Percentiles rank a stretch among this genome's conserved stretches.
phyloP scores from a whole-genome alignment of 64 coral and sea anemone genomes.

The Montipora sp. region DNA sequence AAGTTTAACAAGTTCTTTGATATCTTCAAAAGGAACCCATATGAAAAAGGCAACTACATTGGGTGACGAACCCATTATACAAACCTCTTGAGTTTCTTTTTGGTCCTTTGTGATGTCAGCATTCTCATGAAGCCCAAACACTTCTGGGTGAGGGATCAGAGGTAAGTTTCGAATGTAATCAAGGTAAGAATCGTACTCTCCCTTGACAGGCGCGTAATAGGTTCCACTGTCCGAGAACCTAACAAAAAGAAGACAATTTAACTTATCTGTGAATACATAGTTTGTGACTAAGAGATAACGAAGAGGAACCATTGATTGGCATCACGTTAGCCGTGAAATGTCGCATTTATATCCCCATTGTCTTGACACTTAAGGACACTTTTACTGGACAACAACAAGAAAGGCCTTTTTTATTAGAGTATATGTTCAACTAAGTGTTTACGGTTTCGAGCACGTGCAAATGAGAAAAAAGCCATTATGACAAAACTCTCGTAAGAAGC shows the following conservation, averaged over 20 bases:
- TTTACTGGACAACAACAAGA: no score
- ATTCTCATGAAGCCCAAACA: slow-evolving; percentile 99
- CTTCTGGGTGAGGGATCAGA: slow-evolving; percentile 87
- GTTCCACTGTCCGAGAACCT: slow-evolving; percentile 96
- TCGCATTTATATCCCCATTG: no score
- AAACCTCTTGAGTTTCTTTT: slow-evolving; percentile 92
- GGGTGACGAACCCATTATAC: not conserved
- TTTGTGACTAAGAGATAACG: not conserved
- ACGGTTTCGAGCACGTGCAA: no score
- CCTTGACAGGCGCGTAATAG: slow-evolving; percentile 87
- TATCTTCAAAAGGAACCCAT: no score
- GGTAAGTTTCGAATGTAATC: slow-evolving; percentile 89
- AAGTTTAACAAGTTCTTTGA: no score
- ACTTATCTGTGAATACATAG: not conserved
- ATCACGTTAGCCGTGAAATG: not conserved
- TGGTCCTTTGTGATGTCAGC: slow-evolving; percentile 98
- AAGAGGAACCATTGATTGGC: not conserved
- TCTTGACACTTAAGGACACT: no score
- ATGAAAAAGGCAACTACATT: no score
- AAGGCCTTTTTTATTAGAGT: no score
- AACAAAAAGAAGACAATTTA: not conserved
- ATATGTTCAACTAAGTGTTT: no score
- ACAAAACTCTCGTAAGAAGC: no score
- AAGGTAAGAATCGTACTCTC: slow-evolving; percentile 88
- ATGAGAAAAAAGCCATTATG: no score